phyloP scores from a whole-genome alignment of 2,888 invertebrate species.

The Lasioglossum oenotherae region DNA sequence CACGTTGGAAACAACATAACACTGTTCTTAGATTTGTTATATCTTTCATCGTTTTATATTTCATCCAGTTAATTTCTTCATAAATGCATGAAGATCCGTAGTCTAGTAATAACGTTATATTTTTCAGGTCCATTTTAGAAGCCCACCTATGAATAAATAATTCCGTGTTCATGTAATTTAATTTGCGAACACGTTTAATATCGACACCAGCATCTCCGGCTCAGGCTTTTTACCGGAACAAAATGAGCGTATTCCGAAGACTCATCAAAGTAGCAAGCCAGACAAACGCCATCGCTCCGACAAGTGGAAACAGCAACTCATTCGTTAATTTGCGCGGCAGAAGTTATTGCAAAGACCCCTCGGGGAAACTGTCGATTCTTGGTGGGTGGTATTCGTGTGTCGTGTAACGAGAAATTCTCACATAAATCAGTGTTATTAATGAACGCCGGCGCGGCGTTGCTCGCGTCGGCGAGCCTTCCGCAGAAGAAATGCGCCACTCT shows the following conservation, averaged over 20 bases:
- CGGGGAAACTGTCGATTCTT: constrained; percentile 70
- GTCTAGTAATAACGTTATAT: neutral
- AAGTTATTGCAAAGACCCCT: constrained; percentile 67
- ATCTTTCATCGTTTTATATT: no score
- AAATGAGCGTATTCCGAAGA: constrained; percentile 30
- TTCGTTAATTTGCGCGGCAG: constrained; percentile 72
- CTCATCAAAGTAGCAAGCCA: constrained; percentile 59
- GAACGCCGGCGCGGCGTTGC: constrained; percentile 46
- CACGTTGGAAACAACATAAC: no score
- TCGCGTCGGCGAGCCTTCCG: constrained; percentile 34
- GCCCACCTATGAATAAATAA: neutral
- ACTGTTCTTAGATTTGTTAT: no score
- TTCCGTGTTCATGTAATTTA: neutral
- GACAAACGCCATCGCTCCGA: constrained; percentile 53
- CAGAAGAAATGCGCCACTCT: constrained; percentile 52
- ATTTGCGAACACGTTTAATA: neutral
- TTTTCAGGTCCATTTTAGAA: neutral
- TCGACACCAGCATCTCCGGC: neutral
- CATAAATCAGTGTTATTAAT: constrained; percentile 74
- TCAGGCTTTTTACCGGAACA: neutral
- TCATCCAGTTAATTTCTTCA: no score
- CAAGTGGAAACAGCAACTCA: constrained; percentile 70
- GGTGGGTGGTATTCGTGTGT: constrained; percentile 54
- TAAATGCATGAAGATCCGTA: no score
- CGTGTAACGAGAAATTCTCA: constrained; percentile 69